Percentiles rank a stretch among this genome's conserved stretches.
Evolutionary conservation across 2,113 vertebrate genomes (phyloP).

Genomic region (Pogona vitticeps): DNA sequence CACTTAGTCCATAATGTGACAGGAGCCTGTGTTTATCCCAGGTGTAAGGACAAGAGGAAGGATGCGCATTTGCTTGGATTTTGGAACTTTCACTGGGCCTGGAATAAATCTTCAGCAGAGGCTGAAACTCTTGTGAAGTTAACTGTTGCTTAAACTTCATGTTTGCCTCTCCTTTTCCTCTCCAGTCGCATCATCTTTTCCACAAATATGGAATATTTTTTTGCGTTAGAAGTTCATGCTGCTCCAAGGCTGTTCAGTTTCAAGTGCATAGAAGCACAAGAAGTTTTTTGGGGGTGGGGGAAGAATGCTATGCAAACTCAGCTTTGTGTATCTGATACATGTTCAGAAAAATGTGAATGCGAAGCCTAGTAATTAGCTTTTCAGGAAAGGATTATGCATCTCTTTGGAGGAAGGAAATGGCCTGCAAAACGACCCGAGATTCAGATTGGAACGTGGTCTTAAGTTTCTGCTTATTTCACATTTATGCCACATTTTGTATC

Average conservation of each 20-base stretch:
- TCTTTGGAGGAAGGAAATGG: neutral
- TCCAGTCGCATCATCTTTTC: neutral
- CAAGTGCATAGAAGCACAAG: constrained; percentile 18
- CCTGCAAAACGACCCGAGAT: neutral
- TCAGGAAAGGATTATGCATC: neutral
- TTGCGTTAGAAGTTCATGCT: neutral
- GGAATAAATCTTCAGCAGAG: constrained; percentile 47
- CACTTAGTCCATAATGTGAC: constrained; percentile 58
- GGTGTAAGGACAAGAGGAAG: constrained; percentile 45
- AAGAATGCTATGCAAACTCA: constrained; percentile 64
- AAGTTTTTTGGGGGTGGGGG: constrained; percentile 11
- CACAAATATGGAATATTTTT: neutral
- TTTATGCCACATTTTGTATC: neutral
- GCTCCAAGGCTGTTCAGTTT: constrained; percentile 14
- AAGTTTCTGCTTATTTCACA: neutral
- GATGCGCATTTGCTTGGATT: constrained; percentile 31
- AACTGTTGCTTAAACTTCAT: constrained; percentile 42
- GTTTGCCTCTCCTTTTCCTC: neutral
- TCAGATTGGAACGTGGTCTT: neutral
- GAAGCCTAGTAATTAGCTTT: neutral
- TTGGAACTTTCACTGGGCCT: constrained; percentile 51
- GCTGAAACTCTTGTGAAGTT: constrained; percentile 52
- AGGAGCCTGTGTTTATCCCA: constrained; percentile 47
- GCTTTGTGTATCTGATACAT: constrained; percentile 7
- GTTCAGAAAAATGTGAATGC: constrained; percentile 18